Percentiles rank a stretch among this genome's conserved stretches.
Evolutionary conservation across 2,888 invertebrate species (phyloP).

Genomic region (Caenorhabditis uteleia): DNA sequence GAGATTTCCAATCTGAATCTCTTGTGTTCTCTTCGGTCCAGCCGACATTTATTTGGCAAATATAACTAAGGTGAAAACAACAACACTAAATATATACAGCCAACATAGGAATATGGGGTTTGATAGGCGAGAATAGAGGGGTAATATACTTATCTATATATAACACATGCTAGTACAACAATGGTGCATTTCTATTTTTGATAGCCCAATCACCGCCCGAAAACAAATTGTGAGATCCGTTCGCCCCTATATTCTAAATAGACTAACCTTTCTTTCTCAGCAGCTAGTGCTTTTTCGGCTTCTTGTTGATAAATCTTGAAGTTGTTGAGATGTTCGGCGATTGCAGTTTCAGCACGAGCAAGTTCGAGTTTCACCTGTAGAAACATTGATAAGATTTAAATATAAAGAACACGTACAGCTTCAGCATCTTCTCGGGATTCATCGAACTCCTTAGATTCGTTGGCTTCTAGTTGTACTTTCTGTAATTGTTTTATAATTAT

Average conservation of each 20-base stretch:
- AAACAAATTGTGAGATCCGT: too few relatives aligned
- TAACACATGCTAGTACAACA: too few relatives aligned
- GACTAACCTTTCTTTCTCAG: conserved; percentile 32
- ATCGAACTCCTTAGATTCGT: conserved; percentile 26
- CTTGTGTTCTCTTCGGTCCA: too few relatives aligned
- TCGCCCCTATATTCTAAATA: too few relatives aligned
- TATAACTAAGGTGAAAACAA: too few relatives aligned
- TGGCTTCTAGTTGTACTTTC: conserved; percentile 33
- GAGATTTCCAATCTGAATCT: conserved; percentile 23
- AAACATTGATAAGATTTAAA: neutral
- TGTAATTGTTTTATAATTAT: conserved; percentile 1
- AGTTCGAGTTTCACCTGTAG: conserved; percentile 20
- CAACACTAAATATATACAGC: too few relatives aligned
- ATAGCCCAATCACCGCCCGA: too few relatives aligned
- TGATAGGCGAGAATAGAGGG: too few relatives aligned
- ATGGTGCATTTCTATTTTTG: too few relatives aligned
- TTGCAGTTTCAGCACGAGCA: neutral
- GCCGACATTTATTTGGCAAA: too few relatives aligned
- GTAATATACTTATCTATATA: too few relatives aligned
- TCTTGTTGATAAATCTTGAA: conserved; percentile 29
- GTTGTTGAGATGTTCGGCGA: conserved; percentile 19
- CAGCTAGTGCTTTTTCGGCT: conserved; percentile 28
- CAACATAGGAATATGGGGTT: too few relatives aligned
- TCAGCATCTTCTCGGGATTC: conserved; percentile 23
- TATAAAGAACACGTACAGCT: conserved; percentile 5